Evolutionary conservation across 2,888 invertebrate genomes (phyloP).

Genomic region (Leptinotarsa haldemani): DNA sequence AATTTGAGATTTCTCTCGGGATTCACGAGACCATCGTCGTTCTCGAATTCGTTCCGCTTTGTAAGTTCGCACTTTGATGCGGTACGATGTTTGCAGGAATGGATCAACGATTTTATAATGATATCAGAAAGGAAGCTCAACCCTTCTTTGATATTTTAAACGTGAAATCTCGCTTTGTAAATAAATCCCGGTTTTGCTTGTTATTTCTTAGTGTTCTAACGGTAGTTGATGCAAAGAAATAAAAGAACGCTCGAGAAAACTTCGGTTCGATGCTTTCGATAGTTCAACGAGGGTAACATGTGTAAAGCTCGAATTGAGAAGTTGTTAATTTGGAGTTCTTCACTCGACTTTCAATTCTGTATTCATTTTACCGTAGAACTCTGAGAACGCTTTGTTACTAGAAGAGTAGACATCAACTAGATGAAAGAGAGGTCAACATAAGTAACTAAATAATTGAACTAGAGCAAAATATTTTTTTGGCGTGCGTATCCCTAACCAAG

Average conservation of each 20-base stretch:
- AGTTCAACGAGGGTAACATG: background rate
- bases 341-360: too few relatives aligned
- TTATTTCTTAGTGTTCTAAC: conserved; percentile 13
- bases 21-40: conserved; percentile 45
- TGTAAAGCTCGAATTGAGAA: too few relatives aligned
- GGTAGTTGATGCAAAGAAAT: conserved; percentile 1
- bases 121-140: conserved; percentile 10
- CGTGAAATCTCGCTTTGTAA: conserved; percentile 14
- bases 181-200: background rate
- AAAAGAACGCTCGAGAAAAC: background rate
- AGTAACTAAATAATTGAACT: too few relatives aligned
- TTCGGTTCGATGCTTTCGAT: background rate
- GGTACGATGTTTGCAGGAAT: conserved; percentile 38
- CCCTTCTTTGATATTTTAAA: conserved; percentile 23
- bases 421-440: too few relatives aligned
- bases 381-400: too few relatives aligned
- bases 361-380: too few relatives aligned
- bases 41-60: conserved; percentile 55
- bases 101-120: conserved; percentile 34
- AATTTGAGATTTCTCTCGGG: conserved; percentile 62
- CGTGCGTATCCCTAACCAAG: too few relatives aligned
- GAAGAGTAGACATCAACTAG: too few relatives aligned
- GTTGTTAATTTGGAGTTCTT: too few relatives aligned
- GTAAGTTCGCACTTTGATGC: conserved; percentile 52
- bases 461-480: too few relatives aligned